Evolutionary conservation across 2,113 vertebrate genomes (phyloP), one percentile per base, ranked within the genome.

Genomic region (Tautogolabrus adspersus): DNA sequence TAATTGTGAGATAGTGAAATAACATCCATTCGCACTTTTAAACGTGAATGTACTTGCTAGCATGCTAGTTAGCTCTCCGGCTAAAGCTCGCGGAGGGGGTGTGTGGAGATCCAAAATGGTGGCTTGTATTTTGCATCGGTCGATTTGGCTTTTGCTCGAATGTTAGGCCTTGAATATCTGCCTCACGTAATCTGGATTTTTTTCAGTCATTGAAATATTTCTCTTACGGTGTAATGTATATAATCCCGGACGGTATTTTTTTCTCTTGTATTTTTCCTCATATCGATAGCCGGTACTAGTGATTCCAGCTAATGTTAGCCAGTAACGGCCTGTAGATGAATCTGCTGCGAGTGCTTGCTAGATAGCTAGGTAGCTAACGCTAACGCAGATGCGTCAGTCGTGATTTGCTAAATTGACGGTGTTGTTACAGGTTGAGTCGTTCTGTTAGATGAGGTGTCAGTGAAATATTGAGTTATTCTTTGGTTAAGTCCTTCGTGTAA

Each of bases 41-140:
- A 83, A 19, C 63, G 70, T 83, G 68, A 3, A 51, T 75, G 82
- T 26, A 16, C 55, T 37, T 34, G 69, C 42, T 91, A 92, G 89
- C 92, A 72, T 88, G 83, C 87, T 91, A 90, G 75, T 61, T 90
- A 88, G 87, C 89, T 10, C 10, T 0, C 13, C 6, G 1, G 88
- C 87, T 86, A 87, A 69, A 5, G 22, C 66, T 86, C 75, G 63
- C 77, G 62, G 79, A 90, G 91, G 94, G 93, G 92, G 91, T 92
- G 91, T 94, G 91, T 92, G 88, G 93, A 75, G 88, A 89, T 92
- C 82, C 93, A 94, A 95, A 94, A 94, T 94, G 94, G 94, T 82
- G 94, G 92, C 89, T 78, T 88, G 85, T 92, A 87, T 93, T 93
- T 94, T 90, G 82, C 89, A 88, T 84, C 66, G 85, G 83, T 88